A percentile compares a stretch with the other conserved stretches of the same genome.
phyloP scores from a whole-genome alignment of 2,888 invertebrate genomes.

The Mythimna pallens region DNA sequence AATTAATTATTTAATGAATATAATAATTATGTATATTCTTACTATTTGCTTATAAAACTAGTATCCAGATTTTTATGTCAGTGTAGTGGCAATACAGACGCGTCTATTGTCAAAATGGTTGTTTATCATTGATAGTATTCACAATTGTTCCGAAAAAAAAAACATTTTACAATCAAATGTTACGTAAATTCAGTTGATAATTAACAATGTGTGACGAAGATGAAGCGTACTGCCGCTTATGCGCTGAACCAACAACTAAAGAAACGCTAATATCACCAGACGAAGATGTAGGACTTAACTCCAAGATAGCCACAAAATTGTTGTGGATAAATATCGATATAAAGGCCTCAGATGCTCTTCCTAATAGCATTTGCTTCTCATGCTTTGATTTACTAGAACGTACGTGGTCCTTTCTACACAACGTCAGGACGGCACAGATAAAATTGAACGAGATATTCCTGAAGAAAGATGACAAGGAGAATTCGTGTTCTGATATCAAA shows the following conservation, averaged over 20 bases:
- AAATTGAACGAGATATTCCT: constrained; percentile 76
- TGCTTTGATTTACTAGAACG: constrained; percentile 86
- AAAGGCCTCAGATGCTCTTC: constrained; percentile 73
- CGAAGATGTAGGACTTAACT: constrained; percentile 80
- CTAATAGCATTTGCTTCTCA: constrained; percentile 84
- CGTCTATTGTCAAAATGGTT: constrained; percentile 65
- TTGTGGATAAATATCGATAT: constrained; percentile 86
- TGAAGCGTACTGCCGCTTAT: constrained; percentile 83
- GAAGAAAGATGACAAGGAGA: constrained; percentile 61
- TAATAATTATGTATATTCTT: no score
- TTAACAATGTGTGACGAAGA: constrained; percentile 77
- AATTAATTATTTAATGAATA: no score
- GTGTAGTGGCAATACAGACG: constrained; percentile 50
- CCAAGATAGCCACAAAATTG: constrained; percentile 83
- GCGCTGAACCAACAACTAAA: constrained; percentile 83
- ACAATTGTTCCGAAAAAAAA: constrained; percentile 29
- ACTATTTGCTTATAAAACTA: no score
- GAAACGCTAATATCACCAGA: constrained; percentile 79
- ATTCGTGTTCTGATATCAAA: constrained; percentile 50
- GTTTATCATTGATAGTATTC: constrained; percentile 68
- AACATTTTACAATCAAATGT: constrained; percentile 37
- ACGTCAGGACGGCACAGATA: constrained; percentile 80
- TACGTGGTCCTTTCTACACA: constrained; percentile 84
- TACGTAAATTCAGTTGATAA: constrained; percentile 45
- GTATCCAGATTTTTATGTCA: background rate